These are phyloP conservation scores for Dipodomys ordii DNA, from an alignment of 2,113 vertebrate species.

Conservation along the genomic window DNA sequence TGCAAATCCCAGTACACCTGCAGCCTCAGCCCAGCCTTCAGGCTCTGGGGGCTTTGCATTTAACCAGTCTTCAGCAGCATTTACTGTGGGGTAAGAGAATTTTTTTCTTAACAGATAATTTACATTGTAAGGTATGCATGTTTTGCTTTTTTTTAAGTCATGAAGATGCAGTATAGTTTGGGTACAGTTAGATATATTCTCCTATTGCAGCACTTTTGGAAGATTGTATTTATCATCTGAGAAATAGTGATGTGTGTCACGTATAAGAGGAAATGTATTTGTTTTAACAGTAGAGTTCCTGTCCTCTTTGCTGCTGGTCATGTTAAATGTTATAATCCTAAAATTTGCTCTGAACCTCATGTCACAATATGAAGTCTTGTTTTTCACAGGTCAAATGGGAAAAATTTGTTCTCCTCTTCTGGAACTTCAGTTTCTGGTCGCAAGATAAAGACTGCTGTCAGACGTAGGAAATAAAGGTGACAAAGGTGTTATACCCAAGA, in stretches of 20 bases:
- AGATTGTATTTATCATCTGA: neutral
- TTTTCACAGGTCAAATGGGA: slow-evolving; percentile 88
- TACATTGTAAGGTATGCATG: neutral
- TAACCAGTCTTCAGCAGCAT: slow-evolving; percentile 84
- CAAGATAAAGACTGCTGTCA: slow-evolving; percentile 97
- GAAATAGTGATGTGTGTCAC: neutral
- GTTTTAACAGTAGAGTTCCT: neutral
- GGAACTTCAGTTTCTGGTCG: slow-evolving; percentile 91
- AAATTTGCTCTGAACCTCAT: slow-evolving; percentile 43
- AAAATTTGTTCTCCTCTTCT: slow-evolving; percentile 86
- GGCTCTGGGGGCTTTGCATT: slow-evolving; percentile 90
- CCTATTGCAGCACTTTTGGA: neutral
- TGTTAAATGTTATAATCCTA: slow-evolving; percentile 26
- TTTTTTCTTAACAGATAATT: slow-evolving; percentile 6
- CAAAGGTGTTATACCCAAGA: slow-evolving; percentile 77
- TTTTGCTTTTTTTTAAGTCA: neutral
- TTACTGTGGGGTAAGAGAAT: slow-evolving; percentile 92
- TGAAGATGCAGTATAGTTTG: neutral
- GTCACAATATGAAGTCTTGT: slow-evolving; percentile 78
- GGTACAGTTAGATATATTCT: neutral
- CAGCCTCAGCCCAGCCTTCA: slow-evolving; percentile 87
- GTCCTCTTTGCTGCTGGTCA: neutral
- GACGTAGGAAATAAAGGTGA: slow-evolving; percentile 93
- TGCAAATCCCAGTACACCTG: slow-evolving; percentile 82
- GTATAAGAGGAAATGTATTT: neutral